Conservation (phyloP, 2,113 vertebrate genomes). For the Trachemys scripta region DNA sequence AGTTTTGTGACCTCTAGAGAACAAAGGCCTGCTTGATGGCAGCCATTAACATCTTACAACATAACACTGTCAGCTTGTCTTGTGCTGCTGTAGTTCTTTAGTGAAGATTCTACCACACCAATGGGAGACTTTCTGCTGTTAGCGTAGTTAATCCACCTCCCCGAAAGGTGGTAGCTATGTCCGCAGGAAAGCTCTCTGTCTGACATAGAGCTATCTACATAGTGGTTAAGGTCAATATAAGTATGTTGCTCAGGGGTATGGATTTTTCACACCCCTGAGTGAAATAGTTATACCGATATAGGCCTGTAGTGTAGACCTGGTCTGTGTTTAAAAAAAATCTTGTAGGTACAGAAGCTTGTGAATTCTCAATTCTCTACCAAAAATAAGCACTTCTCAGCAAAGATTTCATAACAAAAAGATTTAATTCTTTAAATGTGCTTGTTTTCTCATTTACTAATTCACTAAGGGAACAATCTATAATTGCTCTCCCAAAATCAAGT, state of each 20-base stretch:
- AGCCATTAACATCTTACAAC: too few species aligned
- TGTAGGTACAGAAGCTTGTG: not conserved
- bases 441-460: constrained; percentile 28
- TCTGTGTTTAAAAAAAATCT: not conserved
- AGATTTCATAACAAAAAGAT: constrained; percentile 22
- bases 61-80: too few species aligned
- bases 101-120: too few species aligned
- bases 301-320: not conserved
- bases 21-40: not conserved
- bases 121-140: too few species aligned
- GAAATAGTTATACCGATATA: not conserved
- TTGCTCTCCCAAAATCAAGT: not conserved
- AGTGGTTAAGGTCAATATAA: too few species aligned
- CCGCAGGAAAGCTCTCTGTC: too few species aligned
- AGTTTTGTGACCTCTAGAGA: not conserved
- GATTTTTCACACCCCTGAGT: too few species aligned
- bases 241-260: too few species aligned
- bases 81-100: too few species aligned
- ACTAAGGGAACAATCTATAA: not conserved
- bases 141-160: too few species aligned
- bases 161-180: too few species aligned
- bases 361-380: constrained; percentile 1
- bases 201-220: too few species aligned
- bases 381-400: not conserved
- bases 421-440: constrained; percentile 25